Percentiles rank a stretch among this genome's conserved stretches.
phyloP scores from a whole-genome alignment of 2,113 vertebrate genomes.

The Myiagra hebetior region DNA sequence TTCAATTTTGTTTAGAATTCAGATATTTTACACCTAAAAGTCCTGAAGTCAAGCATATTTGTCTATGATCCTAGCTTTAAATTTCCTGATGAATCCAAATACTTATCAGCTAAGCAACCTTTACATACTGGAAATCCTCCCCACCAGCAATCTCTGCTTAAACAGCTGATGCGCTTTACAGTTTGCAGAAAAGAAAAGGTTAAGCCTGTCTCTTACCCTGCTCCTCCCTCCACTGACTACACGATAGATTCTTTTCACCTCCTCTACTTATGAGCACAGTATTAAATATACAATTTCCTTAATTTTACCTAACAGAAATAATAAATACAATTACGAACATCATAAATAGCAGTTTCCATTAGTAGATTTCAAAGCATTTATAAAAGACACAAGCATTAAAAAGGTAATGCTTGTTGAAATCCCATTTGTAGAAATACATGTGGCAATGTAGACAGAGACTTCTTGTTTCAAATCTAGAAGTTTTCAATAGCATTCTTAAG shows the following conservation, averaged over 20 bases:
- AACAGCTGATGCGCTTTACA: slow-evolving; percentile 29
- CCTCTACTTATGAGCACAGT: background rate
- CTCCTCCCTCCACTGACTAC: background rate
- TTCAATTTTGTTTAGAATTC: background rate
- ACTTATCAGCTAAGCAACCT: slow-evolving; percentile 19
- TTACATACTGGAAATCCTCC: background rate
- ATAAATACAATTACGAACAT: background rate
- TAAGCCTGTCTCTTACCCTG: background rate
- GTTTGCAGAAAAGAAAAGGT: background rate
- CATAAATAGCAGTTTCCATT: background rate
- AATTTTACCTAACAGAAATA: background rate
- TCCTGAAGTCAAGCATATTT: background rate
- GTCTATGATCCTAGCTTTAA: background rate
- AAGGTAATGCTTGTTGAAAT: background rate
- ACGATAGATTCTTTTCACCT: background rate
- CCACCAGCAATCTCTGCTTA: slow-evolving; percentile 23
- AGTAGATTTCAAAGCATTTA: background rate
- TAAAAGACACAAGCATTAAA: background rate
- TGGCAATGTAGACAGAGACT: background rate
- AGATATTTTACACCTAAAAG: background rate
- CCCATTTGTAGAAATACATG: background rate
- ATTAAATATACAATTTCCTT: background rate
- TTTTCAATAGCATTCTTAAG: background rate
- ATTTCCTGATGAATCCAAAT: slow-evolving; percentile 3
- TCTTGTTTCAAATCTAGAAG: background rate